phyloP scores from a whole-genome alignment of 2,888 invertebrate genomes.

The Hypselothyrea guttata region DNA sequence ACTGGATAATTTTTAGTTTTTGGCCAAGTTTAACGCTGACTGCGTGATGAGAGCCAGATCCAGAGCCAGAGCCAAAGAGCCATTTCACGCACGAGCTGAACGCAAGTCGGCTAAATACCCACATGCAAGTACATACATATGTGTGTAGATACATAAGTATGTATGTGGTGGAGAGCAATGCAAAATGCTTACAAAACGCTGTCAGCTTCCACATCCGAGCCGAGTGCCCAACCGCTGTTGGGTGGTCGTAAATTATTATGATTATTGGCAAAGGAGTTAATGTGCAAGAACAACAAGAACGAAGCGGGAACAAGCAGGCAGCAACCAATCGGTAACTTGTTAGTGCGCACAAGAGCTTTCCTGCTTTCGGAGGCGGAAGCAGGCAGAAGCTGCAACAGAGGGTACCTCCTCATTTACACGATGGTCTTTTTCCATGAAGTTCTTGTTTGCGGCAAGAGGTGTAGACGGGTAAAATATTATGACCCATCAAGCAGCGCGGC shows the following conservation, averaged over 20 bases:
- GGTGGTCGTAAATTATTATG: constrained; percentile 73
- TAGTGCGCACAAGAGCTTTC: constrained; percentile 41
- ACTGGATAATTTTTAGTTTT: constrained; percentile 29
- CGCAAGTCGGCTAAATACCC: not conserved
- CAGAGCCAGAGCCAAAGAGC: constrained; percentile 15
- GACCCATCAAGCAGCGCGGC: too few relatives aligned
- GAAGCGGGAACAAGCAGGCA: constrained; percentile 28
- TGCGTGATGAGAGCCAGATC: constrained; percentile 5
- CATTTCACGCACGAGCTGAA: constrained; percentile 21
- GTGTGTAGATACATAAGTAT: too few relatives aligned
- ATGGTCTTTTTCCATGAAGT: too few relatives aligned
- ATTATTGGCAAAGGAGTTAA: constrained; percentile 72
- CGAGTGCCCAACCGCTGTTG: constrained; percentile 33
- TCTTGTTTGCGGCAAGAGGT: too few relatives aligned
- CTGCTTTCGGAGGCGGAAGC: constrained; percentile 1
- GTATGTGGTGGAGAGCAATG: constrained; percentile 49
- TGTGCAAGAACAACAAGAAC: constrained; percentile 50
- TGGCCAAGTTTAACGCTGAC: constrained; percentile 8
- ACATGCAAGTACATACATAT: not conserved
- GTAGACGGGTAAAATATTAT: too few relatives aligned
- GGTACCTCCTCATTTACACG: too few relatives aligned
- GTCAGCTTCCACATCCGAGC: constrained; percentile 39
- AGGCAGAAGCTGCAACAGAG: constrained; percentile 20
- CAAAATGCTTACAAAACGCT: constrained; percentile 65
- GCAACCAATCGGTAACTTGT: constrained; percentile 67